Evolutionary conservation across 2,888 invertebrate species (phyloP).

Genomic region (Eubasilissa splendida): DNA sequence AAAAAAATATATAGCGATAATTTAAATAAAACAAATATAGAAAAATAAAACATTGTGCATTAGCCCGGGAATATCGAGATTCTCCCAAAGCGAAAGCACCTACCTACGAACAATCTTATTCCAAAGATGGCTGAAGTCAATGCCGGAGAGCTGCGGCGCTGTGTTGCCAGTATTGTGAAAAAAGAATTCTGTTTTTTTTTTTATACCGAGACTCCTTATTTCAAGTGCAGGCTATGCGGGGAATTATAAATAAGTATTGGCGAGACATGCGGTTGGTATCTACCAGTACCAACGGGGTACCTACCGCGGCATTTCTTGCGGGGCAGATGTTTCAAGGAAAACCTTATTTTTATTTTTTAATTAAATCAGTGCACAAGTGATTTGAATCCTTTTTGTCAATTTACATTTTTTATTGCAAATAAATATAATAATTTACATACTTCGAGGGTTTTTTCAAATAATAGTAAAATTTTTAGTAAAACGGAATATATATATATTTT

Average conservation of each 20-base stretch:
- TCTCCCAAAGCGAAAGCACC: neutral
- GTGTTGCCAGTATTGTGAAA: slow-evolving; percentile 42
- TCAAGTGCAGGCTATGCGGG: slow-evolving; percentile 57
- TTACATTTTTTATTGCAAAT: too few species aligned
- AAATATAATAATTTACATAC: too few species aligned
- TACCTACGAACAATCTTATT: slow-evolving; percentile 6
- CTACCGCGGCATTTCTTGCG: neutral
- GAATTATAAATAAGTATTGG: slow-evolving; percentile 57
- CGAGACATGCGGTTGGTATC: slow-evolving; percentile 51
- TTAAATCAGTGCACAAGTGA: too few species aligned
- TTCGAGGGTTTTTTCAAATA: too few species aligned
- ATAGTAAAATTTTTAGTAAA: too few species aligned
- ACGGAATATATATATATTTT: too few species aligned
- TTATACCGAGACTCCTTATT: slow-evolving; percentile 54
- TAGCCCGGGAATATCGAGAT: too few species aligned
- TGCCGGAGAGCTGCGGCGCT: slow-evolving; percentile 6
- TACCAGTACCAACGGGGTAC: neutral
- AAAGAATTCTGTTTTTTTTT: slow-evolving; percentile 43
- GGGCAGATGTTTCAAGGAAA: slow-evolving; percentile 21
- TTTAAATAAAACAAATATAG: too few species aligned
- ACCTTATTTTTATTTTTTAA: too few species aligned
- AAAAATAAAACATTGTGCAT: too few species aligned
- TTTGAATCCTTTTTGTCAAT: too few species aligned
- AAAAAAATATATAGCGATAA: too few species aligned
- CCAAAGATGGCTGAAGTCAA: neutral